Evolutionary conservation across 2,113 vertebrate species (phyloP), one percentile per base, ranked within the genome.

Genomic region (Scortum barcoo): DNA sequence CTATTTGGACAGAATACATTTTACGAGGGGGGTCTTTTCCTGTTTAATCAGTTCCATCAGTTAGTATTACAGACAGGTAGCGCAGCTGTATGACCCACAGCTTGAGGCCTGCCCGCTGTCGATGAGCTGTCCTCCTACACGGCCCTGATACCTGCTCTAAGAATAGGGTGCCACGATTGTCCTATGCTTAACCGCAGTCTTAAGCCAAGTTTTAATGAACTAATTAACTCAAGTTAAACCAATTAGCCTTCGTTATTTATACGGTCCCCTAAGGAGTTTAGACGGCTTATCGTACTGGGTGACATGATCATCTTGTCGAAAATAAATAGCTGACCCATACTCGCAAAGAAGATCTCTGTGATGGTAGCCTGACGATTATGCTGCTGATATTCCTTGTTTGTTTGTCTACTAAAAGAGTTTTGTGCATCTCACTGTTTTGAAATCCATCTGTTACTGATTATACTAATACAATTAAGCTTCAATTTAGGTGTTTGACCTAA

Each of bases 241-340:
- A 91, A 90, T 94, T 93, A 95, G 67, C 84, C 58, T 30, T 81
- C 42, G 89, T 88, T 92, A 92, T 93, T 93, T 93, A 87, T 90
- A 93, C 10, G 16, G 12, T 13, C 72, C 83, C 62, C 67, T 73
- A 77, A 87, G 80, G 89, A 86, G 73, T 88, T 89, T 87, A 88
- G 63, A 62, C 22, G 33, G 83, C 83, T 92, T 89, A 83, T 71
- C 80, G 86, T 56, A 67, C 19, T 83, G 78, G 30, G 76, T 76
- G 84, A 80, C 72, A 80, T 11, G 10, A 53, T 65, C 67, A 72
- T 72, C 51, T 65, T 60, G 46, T 51, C 5, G 2, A 83, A 90
- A 89, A 85, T 80, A 84, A 83, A 81, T 78, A 85, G 50, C 74
- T 71, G 72, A 81, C 62, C 54, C 60, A 75, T 14, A 48, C 62